These are phyloP conservation scores for Gulo gulo DNA, from an alignment of 2,113 vertebrate species.

Conservation along the genomic window DNA sequence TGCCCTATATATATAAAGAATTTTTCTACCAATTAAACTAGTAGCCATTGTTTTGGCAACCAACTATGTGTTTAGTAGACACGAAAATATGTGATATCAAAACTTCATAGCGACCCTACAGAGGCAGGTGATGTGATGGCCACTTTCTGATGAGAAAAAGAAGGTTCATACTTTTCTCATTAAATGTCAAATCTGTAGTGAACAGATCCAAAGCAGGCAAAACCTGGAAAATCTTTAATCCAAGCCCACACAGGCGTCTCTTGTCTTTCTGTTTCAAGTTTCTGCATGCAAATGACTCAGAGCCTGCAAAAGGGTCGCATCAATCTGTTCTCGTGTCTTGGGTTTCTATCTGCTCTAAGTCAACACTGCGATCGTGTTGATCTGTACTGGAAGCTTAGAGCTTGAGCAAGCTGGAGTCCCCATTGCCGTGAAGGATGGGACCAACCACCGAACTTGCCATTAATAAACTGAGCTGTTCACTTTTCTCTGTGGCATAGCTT, in stretches of 20 bases:
- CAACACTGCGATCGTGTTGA: not conserved
- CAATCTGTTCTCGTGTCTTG: not conserved
- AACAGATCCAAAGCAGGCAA: not conserved
- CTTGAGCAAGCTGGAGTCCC: not conserved
- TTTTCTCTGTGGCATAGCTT: slow-evolving; percentile 55
- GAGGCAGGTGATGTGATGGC: not conserved
- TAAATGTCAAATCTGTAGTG: too few relatives aligned
- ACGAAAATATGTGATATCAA: not conserved
- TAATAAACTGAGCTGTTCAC: slow-evolving; percentile 60
- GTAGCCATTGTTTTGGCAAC: not conserved
- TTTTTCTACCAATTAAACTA: not conserved
- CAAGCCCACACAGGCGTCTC: not conserved
- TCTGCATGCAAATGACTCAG: not conserved
- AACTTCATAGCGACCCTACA: not conserved
- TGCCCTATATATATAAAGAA: not conserved
- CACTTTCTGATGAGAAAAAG: not conserved
- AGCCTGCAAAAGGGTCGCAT: not conserved
- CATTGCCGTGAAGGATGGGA: not conserved
- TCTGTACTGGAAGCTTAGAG: not conserved
- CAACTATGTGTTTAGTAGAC: not conserved
- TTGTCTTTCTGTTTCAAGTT: not conserved
- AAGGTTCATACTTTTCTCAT: not conserved
- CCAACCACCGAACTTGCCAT: slow-evolving; percentile 39
- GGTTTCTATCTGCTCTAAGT: slow-evolving; percentile 22
- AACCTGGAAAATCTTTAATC: not conserved